Conservation (phyloP, 37 sponge, comb jelly and placozoan genomes). For the Ianthella basta region DNA sequence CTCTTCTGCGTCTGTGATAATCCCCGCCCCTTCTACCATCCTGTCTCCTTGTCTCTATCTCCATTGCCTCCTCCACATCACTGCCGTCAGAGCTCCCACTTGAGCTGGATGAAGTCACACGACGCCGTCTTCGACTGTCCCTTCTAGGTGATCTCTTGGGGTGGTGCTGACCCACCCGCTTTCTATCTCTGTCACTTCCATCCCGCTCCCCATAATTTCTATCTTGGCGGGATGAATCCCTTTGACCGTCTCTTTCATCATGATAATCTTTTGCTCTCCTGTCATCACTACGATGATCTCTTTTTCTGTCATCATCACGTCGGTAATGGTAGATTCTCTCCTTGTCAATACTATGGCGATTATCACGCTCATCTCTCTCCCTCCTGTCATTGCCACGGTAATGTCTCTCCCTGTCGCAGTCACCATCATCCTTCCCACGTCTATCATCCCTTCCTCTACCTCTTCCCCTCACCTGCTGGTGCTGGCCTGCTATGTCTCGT, state of each 20-base stretch:
- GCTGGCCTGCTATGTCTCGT: background rate
- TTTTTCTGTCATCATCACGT: background rate
- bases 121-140: background rate
- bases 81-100: slow-evolving; percentile 2
- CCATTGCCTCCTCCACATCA: background rate
- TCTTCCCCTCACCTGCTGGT: background rate
- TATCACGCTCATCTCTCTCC: background rate
- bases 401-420: background rate
- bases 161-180: background rate
- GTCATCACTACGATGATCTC: background rate
- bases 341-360: background rate
- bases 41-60: background rate
- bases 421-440: background rate
- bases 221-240: background rate
- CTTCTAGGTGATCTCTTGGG: background rate
- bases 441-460: background rate
- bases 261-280: background rate
- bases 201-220: background rate
- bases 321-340: background rate
- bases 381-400: background rate
- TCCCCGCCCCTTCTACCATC: background rate
- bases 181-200: background rate
- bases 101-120: too few species aligned
- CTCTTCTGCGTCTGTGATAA: background rate
- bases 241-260: background rate